Evolutionary conservation across 2,888 invertebrate species (phyloP).

Genomic region (Sisyra nigra): DNA sequence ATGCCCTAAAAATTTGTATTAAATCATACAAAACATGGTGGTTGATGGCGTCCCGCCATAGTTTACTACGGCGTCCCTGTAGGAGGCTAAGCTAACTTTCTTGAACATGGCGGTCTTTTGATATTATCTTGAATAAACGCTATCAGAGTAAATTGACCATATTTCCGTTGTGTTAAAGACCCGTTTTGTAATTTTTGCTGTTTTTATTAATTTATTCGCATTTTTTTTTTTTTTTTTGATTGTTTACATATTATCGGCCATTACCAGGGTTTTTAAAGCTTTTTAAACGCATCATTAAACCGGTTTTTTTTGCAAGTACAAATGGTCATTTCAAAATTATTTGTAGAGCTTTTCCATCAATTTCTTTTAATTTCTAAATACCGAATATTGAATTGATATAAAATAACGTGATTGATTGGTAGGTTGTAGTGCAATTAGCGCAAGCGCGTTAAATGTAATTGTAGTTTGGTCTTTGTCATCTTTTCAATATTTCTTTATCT

Average conservation of each 20-base stretch:
- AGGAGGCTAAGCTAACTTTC: constrained; percentile 21
- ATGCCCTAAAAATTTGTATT: constrained; percentile 21
- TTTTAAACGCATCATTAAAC: too few species aligned
- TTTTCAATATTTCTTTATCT: too few species aligned
- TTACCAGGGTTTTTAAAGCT: too few species aligned
- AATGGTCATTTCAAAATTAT: too few species aligned
- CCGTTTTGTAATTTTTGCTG: background rate
- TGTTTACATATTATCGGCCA: too few species aligned
- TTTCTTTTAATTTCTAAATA: background rate
- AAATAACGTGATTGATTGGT: constrained; percentile 8
- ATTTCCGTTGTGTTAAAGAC: background rate
- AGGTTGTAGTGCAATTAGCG: constrained; percentile 6
- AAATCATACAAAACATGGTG: constrained; percentile 21
- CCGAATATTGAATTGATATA: background rate
- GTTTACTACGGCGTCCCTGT: constrained; percentile 18
- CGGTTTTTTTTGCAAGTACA: too few species aligned
- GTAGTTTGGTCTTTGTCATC: too few species aligned
- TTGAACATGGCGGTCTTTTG: constrained; percentile 19
- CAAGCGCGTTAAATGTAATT: constrained; percentile 4
- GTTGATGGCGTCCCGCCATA: constrained; percentile 23
- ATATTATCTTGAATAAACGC: constrained; percentile 9
- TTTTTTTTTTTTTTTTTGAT: too few species aligned
- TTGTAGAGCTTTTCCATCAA: too few species aligned
- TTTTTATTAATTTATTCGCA: background rate
- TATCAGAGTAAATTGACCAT: background rate